Conservation (phyloP, 2,888 invertebrate genomes). For the Tubulanus polymorphus region DNA sequence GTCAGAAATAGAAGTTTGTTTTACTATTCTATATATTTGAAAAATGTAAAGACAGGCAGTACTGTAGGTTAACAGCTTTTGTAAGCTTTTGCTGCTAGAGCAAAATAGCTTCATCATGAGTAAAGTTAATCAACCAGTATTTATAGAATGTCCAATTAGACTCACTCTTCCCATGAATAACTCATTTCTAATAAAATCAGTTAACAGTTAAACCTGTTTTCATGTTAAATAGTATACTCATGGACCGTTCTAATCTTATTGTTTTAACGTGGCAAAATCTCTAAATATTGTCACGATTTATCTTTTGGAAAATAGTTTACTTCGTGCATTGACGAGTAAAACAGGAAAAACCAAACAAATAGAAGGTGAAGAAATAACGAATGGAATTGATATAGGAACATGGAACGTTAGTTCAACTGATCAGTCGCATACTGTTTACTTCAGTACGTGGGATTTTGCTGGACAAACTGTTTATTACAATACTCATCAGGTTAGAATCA, state of each 20-base stretch:
- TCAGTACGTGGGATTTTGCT: conserved; percentile 48
- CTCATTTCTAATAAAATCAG: too few relatives aligned
- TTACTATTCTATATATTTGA: neutral
- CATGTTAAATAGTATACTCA: neutral
- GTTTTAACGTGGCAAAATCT: too few relatives aligned
- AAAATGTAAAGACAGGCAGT: too few relatives aligned
- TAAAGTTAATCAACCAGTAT: too few relatives aligned
- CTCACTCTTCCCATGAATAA: too few relatives aligned
- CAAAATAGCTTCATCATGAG: too few relatives aligned
- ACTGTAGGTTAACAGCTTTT: too few relatives aligned
- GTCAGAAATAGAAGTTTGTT: too few relatives aligned
- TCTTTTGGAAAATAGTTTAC: conserved; percentile 27
- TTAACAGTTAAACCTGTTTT: too few relatives aligned
- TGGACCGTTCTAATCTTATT: neutral
- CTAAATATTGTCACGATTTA: neutral
- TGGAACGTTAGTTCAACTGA: conserved; percentile 32
- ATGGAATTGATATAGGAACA: conserved; percentile 44
- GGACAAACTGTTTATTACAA: conserved; percentile 51
- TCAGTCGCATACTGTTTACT: conserved; percentile 31
- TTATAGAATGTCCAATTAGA: too few relatives aligned
- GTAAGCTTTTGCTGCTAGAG: too few relatives aligned
- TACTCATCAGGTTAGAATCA: conserved; percentile 42
- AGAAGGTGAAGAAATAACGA: conserved; percentile 38
- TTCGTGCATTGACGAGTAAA: conserved; percentile 43
- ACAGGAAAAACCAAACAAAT: conserved; percentile 33